These are phyloP conservation scores for Rhamnusium bicolor DNA, from an alignment of 2,888 invertebrate genomes.

Conservation along the genomic window DNA sequence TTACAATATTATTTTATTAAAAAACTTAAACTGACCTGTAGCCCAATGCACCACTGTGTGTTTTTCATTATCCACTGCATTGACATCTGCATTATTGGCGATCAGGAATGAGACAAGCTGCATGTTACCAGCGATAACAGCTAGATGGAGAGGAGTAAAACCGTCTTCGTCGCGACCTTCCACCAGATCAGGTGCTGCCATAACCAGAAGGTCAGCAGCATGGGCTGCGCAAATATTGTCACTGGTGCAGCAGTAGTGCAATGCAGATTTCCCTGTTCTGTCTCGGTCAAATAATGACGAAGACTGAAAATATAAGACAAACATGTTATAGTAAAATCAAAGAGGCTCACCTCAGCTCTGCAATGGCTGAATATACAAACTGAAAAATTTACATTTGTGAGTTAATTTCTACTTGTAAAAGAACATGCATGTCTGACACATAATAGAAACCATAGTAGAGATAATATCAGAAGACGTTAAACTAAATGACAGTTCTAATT, in stretches of 20 bases:
- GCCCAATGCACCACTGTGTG: constrained; percentile 99
- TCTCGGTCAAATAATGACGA: constrained; percentile 81
- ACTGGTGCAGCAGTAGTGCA: constrained; percentile 89
- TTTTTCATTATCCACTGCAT: constrained; percentile 92
- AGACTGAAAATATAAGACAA: constrained; percentile 71
- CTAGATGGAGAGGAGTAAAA: constrained; percentile 94
- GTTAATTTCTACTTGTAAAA: no score
- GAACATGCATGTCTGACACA: no score
- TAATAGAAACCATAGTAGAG: no score
- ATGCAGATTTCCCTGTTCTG: constrained; percentile 87
- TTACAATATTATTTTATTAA: no score
- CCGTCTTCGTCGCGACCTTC: constrained; percentile 93
- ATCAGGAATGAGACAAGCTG: constrained; percentile 89
- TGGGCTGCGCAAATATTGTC: constrained; percentile 74
- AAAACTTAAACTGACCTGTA: constrained; percentile 80
- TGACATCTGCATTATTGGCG: constrained; percentile 91
- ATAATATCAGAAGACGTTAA: no score
- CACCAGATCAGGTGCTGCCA: constrained; percentile 89
- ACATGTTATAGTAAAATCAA: no score
- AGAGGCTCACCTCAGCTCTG: no score
- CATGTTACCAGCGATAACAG: constrained; percentile 94
- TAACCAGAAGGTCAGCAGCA: constrained; percentile 81
- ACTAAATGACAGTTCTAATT: no score
- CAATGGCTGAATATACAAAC: no score
- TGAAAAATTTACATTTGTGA: no score